Evolutionary conservation across 1,140 invertebrate genomes (phyloP).

Genomic region (Pygmarrhopalites habei): DNA sequence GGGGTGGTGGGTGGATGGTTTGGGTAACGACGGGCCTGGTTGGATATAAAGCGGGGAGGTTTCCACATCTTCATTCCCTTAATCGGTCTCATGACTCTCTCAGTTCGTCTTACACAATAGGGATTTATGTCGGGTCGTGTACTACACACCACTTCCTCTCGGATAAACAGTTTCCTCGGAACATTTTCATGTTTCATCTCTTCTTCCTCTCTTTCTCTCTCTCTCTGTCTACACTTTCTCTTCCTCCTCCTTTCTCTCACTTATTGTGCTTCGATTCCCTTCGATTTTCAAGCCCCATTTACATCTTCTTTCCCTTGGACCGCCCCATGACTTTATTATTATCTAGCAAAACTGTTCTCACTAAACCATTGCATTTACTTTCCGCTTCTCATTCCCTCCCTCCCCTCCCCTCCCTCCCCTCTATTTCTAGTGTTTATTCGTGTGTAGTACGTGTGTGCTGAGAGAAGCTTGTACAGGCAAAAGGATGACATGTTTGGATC

Average conservation of each 20-base stretch:
- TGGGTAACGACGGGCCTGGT: no score
- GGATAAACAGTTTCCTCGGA: slow-evolving; percentile 15
- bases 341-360: background rate
- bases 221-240: background rate
- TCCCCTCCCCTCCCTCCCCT: background rate
- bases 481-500: no score
- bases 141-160: slow-evolving; percentile 19
- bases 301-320: slow-evolving; percentile 1
- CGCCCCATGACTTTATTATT: slow-evolving; percentile 13
- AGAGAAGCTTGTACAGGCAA: no score
- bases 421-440: no score
- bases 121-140: slow-evolving; percentile 16
- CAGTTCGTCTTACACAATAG: slow-evolving; percentile 10
- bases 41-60: background rate
- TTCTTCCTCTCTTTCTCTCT: slow-evolving; percentile 11
- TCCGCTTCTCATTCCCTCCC: background rate
- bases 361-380: background rate
- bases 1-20: no score
- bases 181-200: slow-evolving; percentile 20
- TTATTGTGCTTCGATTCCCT: slow-evolving; percentile 9
- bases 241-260: slow-evolving; percentile 8
- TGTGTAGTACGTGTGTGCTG: no score
- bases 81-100: slow-evolving; percentile 10
- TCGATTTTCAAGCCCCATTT: slow-evolving; percentile 12
- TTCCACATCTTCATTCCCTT: slow-evolving; percentile 12